Percentiles rank a stretch among this genome's conserved stretches.
These are phyloP conservation scores for Pyxicephalus adspersus DNA, from an alignment of 2,113 vertebrate genomes.

Conservation along the genomic window DNA sequence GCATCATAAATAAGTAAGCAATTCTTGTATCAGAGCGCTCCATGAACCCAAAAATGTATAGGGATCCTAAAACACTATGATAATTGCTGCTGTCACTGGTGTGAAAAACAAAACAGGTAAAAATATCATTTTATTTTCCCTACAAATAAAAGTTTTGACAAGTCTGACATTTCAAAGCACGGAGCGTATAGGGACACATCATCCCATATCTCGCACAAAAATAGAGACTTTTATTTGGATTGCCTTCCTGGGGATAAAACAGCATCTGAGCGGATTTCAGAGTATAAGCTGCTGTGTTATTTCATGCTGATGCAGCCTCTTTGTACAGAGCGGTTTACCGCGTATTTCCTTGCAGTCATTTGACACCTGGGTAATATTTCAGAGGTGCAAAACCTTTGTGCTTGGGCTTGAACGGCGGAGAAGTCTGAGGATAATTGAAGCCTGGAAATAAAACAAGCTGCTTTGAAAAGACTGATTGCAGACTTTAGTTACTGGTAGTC, in stretches of 20 bases:
- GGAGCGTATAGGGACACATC: neutral
- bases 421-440: conserved; percentile 1
- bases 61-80: neutral
- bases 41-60: no score
- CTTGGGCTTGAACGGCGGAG: conserved; percentile 3
- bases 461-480: neutral
- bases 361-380: conserved; percentile 11
- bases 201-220: neutral
- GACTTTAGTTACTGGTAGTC: neutral
- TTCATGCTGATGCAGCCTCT: conserved; percentile 13
- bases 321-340: neutral
- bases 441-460: neutral
- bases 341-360: neutral
- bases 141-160: no score
- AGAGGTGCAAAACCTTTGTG: conserved; percentile 31
- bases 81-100: no score
- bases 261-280: neutral
- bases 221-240: conserved; percentile 19
- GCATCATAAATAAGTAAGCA: no score
- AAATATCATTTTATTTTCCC: no score
- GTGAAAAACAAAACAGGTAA: no score
- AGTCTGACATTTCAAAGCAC: neutral
- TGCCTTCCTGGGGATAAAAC: conserved; percentile 25
- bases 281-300: conserved; percentile 18
- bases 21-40: no score